Evolutionary conservation across 2,888 invertebrate genomes (phyloP), one percentile per base, ranked within the genome.

Genomic region (Abrostola tripartita): DNA sequence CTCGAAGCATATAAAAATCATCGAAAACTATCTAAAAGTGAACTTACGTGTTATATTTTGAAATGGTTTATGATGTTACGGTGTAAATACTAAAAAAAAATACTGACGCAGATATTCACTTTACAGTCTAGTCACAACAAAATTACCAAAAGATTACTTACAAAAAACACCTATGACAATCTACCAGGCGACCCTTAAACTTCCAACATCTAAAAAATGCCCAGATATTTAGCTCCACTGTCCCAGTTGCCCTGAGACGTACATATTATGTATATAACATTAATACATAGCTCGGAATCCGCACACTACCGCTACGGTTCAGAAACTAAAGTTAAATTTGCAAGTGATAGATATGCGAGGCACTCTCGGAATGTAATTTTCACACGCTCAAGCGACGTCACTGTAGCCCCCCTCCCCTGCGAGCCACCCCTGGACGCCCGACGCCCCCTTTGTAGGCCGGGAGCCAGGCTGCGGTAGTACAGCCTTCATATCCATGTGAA

Each of bases 331-430:
- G 94, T 94, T 94, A 92, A 95, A 95, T 95, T 94, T 93, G 92
- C 92, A 86, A 91, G 94, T 95, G 95, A 95, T 95, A 95, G 95
- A 95, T 95, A 95, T 92, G 94, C 93, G 90, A 90, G 90, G 91
- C 92, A 86, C 91, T 89, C 92, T 81, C 88, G 95, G 95, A 95
- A 95, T 95, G 95, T 95, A 95, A 95, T 95, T 93, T 94, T 93
- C 93, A 91, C 94, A 91, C 93, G 91, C 91, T 89, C 84, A 86
- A 89, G 89, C 90, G 90, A 91, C 92, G 92, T 91, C 91, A 88
- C 89, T 86, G 87, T 76, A 78, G 75, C 85, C 84, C 84, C 82
- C 73, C 78, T 75, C 74, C 81, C 74, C 72, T 52, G 78, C 61
- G 76, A 67, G 70, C 78, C 81, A 67, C 81, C 78, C 78, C 62